Conservation (phyloP, 2,888 invertebrate species). For the Pyralis farinalis region DNA sequence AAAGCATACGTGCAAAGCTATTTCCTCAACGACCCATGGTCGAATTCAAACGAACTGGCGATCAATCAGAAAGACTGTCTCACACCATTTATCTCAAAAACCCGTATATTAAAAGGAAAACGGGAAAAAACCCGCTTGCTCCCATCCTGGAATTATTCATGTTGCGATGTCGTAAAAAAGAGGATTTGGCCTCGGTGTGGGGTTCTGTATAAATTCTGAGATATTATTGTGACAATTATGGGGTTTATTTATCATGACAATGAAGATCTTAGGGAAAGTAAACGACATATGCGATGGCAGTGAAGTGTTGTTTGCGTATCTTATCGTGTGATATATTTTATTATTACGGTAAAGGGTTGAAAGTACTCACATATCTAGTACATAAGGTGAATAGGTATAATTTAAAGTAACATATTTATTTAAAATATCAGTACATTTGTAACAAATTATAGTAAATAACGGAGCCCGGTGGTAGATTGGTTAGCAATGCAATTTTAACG, state of each 20-base stretch:
- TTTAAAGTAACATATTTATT: too few relatives aligned
- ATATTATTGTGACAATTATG: background rate
- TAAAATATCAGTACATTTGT: too few relatives aligned
- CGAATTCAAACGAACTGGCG: slow-evolving; percentile 49
- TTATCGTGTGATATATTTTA: too few relatives aligned
- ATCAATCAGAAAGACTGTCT: slow-evolving; percentile 71
- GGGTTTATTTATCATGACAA: background rate
- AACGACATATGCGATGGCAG: too few relatives aligned
- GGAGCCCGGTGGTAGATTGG: too few relatives aligned
- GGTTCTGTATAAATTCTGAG: slow-evolving; percentile 2
- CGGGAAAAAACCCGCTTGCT: slow-evolving; percentile 27
- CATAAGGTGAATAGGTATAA: too few relatives aligned
- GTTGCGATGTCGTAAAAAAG: slow-evolving; percentile 22
- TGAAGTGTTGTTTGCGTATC: too few relatives aligned
- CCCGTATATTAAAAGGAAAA: slow-evolving; percentile 68
- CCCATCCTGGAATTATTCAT: slow-evolving; percentile 50
- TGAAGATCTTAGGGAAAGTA: too few relatives aligned
- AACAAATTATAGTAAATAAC: too few relatives aligned
- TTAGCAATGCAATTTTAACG: too few relatives aligned
- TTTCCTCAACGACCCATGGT: slow-evolving; percentile 11
- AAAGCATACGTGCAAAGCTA: background rate
- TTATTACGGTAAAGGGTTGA: too few relatives aligned
- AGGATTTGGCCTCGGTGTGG: background rate
- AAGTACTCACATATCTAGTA: too few relatives aligned
- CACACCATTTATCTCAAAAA: slow-evolving; percentile 63